These are phyloP conservation scores for Coptodon bakossiorum DNA, from an alignment of 2,113 vertebrate species.

Conservation along the genomic window DNA sequence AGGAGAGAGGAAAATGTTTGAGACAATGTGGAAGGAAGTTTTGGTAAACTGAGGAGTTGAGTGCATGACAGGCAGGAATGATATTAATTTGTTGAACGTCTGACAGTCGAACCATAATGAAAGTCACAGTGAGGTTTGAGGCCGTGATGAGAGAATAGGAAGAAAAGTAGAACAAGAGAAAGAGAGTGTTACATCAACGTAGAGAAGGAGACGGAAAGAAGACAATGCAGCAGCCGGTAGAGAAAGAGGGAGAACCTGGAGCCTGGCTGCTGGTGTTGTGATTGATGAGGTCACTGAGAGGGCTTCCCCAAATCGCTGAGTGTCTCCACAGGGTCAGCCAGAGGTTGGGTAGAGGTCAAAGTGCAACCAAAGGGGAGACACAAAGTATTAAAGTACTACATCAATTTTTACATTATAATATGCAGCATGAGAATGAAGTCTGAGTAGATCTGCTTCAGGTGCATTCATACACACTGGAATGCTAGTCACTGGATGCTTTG, in stretches of 20 bases:
- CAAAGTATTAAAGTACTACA: not conserved
- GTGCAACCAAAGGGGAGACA: conserved; percentile 50
- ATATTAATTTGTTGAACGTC: not conserved
- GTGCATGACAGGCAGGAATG: not conserved
- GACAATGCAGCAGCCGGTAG: conserved; percentile 31
- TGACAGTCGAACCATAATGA: not conserved
- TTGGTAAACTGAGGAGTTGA: not conserved
- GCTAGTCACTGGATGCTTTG: not conserved
- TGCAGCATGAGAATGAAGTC: not conserved
- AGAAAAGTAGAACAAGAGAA: conserved; percentile 1
- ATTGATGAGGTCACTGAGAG: conserved; percentile 73
- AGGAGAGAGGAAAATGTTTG: not conserved
- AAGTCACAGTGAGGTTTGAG: not conserved
- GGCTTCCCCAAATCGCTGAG: conserved; percentile 56
- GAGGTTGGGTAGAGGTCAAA: conserved; percentile 65
- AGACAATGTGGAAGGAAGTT: not conserved
- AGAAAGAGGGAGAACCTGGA: conserved; percentile 54
- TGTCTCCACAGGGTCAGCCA: conserved; percentile 55
- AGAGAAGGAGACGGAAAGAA: conserved; percentile 13
- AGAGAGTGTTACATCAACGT: not conserved
- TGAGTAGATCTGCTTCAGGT: not conserved
- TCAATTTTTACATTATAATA: not conserved
- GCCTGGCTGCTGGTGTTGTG: conserved; percentile 52
- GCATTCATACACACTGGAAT: not conserved
- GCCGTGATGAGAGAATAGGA: not conserved